A percentile compares a stretch with the other conserved stretches of the same genome.
Conservation (phyloP, 2,113 vertebrate species). For the Stigmatopora nigra region DNA sequence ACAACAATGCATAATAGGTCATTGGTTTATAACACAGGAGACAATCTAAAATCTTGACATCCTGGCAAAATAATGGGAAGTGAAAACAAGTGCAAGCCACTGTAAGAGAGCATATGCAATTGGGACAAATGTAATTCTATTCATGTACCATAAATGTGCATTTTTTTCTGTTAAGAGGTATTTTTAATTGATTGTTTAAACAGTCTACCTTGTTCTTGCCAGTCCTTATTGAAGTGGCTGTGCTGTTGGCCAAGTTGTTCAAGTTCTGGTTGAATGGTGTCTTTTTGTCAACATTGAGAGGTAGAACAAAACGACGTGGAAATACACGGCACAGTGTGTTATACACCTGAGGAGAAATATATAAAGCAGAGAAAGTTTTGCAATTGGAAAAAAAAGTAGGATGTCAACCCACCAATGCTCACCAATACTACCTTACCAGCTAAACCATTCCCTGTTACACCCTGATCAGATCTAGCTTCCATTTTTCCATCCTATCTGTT, state of each 20-base stretch:
- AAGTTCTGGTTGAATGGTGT: constrained; percentile 66
- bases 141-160: not conserved
- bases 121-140: not conserved
- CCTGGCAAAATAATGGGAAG: not conserved
- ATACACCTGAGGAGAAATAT: constrained; percentile 64
- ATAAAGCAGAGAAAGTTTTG: not conserved
- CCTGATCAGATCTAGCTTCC: too few species aligned
- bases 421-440: too few species aligned
- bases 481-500: too few species aligned
- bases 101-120: not conserved
- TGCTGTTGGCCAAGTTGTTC: constrained; percentile 56
- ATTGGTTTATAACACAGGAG: not conserved
- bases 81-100: not conserved
- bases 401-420: too few species aligned
- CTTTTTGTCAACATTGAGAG: constrained; percentile 60
- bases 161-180: too few species aligned
- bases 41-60: not conserved
- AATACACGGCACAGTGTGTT: constrained; percentile 66
- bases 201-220: constrained; percentile 66
- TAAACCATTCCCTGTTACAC: too few species aligned
- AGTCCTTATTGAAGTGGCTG: constrained; percentile 71
- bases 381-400: too few species aligned
- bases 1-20: constrained; percentile 4
- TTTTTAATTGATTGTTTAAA: not conserved
- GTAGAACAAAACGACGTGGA: constrained; percentile 81